These are phyloP conservation scores for Gadus macrocephalus DNA, from an alignment of 2,113 vertebrate species.

Conservation along the genomic window DNA sequence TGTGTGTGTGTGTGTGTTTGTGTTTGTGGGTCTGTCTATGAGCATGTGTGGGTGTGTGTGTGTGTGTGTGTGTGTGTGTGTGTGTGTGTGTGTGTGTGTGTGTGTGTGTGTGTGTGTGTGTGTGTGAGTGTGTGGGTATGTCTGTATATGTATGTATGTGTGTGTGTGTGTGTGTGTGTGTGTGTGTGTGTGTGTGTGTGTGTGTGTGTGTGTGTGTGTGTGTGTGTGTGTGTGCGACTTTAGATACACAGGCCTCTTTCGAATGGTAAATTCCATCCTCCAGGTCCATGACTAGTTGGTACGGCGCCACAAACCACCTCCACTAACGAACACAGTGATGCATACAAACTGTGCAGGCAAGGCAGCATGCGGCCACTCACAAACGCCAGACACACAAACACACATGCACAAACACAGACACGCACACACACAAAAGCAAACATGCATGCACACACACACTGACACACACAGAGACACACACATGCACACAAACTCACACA, in stretches of 20 bases:
- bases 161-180: constrained; percentile 42
- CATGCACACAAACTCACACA: not conserved
- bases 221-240: constrained; percentile 62
- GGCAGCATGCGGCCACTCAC: not conserved
- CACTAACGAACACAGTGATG: constrained; percentile 53
- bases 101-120: constrained; percentile 34
- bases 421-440: not conserved
- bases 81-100: constrained; percentile 48
- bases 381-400: constrained; percentile 14
- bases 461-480: constrained; percentile 16
- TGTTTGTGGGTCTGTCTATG: constrained; percentile 44
- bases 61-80: constrained; percentile 34
- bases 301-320: constrained; percentile 45
- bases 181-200: constrained; percentile 23
- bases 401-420: constrained; percentile 13
- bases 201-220: constrained; percentile 38
- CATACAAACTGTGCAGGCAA: constrained; percentile 51
- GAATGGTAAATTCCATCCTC: constrained; percentile 74
- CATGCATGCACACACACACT: constrained; percentile 8
- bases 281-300: constrained; percentile 72
- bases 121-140: constrained; percentile 28
- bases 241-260: constrained; percentile 73
- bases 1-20: constrained; percentile 50
- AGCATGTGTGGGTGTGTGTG: constrained; percentile 21
- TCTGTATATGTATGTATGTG: constrained; percentile 66